Conservation (phyloP, 1,140 invertebrate species). For the Drosophila prosaltans region DNA sequence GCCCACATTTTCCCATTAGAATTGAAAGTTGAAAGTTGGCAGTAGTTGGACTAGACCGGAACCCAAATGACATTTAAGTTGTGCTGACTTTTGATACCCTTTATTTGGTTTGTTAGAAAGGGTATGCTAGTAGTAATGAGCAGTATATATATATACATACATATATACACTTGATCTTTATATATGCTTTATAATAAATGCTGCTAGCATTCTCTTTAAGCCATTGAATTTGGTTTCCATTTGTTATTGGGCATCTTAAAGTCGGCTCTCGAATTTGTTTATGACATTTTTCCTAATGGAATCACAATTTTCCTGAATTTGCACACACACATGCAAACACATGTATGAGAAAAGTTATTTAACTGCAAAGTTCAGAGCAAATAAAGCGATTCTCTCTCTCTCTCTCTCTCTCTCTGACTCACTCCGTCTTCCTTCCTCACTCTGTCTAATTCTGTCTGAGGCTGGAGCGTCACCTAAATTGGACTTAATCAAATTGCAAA, state of each 20-base stretch:
- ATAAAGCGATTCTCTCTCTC: slow-evolving; percentile 51
- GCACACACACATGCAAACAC: slow-evolving; percentile 9
- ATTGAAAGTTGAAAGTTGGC: not conserved
- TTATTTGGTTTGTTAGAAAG: not conserved
- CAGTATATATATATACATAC: too few relatives aligned
- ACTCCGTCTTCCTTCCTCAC: not conserved
- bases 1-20: not conserved
- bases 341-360: slow-evolving; percentile 52
- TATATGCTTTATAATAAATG: too few relatives aligned
- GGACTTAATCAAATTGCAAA: slow-evolving; percentile 78
- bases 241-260: not conserved
- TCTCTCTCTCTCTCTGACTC: not conserved
- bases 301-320: slow-evolving; percentile 64
- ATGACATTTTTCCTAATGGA: slow-evolving; percentile 65
- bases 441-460: not conserved
- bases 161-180: too few relatives aligned
- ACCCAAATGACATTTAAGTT: slow-evolving; percentile 78
- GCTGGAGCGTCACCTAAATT: slow-evolving; percentile 67
- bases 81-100: slow-evolving; percentile 1
- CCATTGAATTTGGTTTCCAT: not conserved
- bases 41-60: slow-evolving; percentile 22
- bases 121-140: not conserved
- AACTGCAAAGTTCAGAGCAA: slow-evolving; percentile 74
- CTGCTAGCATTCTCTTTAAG: too few relatives aligned
- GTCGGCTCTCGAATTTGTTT: not conserved